Conservation (phyloP, 2,888 invertebrate genomes). For the Epistrophe eligans region DNA sequence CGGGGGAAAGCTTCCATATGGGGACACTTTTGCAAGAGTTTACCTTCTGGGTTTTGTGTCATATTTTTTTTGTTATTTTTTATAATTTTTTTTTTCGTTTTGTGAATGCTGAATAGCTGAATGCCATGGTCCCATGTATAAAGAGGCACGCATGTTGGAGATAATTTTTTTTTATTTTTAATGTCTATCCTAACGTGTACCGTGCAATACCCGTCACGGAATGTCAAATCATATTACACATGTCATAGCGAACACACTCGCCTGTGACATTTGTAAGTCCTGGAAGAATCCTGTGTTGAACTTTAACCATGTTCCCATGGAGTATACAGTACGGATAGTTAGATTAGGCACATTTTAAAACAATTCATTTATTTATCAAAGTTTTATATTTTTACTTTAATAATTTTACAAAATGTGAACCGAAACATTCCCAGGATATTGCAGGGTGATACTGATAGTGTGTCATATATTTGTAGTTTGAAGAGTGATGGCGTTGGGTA, state of each 20-base stretch:
- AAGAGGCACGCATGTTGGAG: constrained; percentile 66
- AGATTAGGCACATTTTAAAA: not conserved
- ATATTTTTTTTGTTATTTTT: constrained; percentile 22
- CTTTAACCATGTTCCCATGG: constrained; percentile 21
- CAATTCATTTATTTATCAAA: too few species aligned
- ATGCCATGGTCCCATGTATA: constrained; percentile 53
- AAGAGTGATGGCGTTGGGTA: too few species aligned
- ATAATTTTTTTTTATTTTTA: constrained; percentile 46
- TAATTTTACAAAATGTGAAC: too few species aligned
- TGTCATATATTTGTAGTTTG: too few species aligned
- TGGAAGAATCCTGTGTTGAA: constrained; percentile 32
- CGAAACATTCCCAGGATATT: too few species aligned
- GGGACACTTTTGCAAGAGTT: constrained; percentile 60
- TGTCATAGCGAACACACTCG: constrained; percentile 67
- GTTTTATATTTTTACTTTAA: too few species aligned
- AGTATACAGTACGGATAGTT: not conserved
- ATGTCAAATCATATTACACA: constrained; percentile 76
- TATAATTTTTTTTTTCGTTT: constrained; percentile 19
- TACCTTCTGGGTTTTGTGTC: constrained; percentile 35
- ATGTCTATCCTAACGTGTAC: constrained; percentile 66
- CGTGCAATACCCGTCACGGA: constrained; percentile 76
- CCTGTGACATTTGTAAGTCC: constrained; percentile 53
- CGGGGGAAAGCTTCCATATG: constrained; percentile 40
- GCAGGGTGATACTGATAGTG: too few species aligned
- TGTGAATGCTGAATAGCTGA: constrained; percentile 24